Base-by-base conservation (phyloP, 2,888 invertebrate species). In the Argyresthia albistria region DNA sequence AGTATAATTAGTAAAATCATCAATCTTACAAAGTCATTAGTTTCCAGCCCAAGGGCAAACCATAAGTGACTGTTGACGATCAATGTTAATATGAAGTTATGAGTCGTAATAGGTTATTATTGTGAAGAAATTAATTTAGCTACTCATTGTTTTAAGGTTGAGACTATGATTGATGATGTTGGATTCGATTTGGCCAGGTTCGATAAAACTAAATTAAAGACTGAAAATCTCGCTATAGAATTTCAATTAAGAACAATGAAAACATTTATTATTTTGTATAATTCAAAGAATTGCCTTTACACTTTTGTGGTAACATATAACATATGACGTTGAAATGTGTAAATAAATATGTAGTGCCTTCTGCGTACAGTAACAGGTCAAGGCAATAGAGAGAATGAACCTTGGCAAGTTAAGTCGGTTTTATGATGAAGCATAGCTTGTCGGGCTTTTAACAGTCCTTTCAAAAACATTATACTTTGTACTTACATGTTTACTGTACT, bases 81-180 rank as follows among this genome's bases (percentile, higher is more conserved):
- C 74, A 67, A 64, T 64, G 66, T 70, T 76, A 74, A 77, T 79
- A 78, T 72, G 69, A 71, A 75, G 67, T 75, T 77, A 74, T 74
- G 73, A 70, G 63, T 65, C 56, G 62, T 80, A 80, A 80, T 78
- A 77, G 73, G 63, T 76, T 80, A 82, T 83, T 83, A 80, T 76
- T 72, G 70, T 61, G 70, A 63, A 63, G 64, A 73, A 75, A 79
- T 83, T 81, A 79, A 79, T 78, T 75, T 66, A 59, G 61, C 62
- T 57, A 70, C 73, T 81, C 79, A 83, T 84, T 84, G 82, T 84
- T 83, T 83, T 81, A 81, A 76, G 76, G 80, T 80, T 25, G 80
- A 76, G 73, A 64, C 50, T 52, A 55, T 74, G 62, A 73, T 64
- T 65, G 67, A 70, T 64, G 67, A 67, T 65, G 64, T 64, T 57